Evolutionary conservation across 2,888 invertebrate species (phyloP).

Genomic region (Leptinotarsa juncta): DNA sequence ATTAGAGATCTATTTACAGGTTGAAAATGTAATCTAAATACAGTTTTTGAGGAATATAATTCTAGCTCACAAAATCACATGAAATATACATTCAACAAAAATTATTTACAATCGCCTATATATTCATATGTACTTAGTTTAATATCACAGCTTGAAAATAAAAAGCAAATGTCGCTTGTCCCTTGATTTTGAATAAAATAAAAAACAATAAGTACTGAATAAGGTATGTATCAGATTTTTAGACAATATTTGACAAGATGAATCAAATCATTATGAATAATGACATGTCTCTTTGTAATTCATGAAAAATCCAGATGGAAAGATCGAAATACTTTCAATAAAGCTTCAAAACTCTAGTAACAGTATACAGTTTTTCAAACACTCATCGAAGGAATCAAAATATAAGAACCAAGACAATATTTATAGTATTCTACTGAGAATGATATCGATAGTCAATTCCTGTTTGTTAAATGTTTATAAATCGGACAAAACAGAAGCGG

Average conservation of each 20-base stretch:
- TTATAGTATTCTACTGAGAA: too few relatives aligned
- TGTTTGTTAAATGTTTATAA: background rate
- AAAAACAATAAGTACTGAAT: background rate
- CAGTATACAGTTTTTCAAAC: too few relatives aligned
- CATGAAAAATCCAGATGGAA: too few relatives aligned
- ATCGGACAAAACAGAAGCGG: conserved; percentile 15
- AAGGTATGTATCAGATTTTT: background rate
- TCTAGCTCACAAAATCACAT: conserved; percentile 26
- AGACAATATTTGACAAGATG: too few relatives aligned
- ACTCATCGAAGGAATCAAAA: too few relatives aligned
- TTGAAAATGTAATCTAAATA: background rate
- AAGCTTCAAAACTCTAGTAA: too few relatives aligned
- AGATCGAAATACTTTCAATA: too few relatives aligned
- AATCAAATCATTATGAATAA: too few relatives aligned
- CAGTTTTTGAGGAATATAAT: conserved; percentile 30
- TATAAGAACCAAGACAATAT: too few relatives aligned
- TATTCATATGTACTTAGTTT: conserved; percentile 32
- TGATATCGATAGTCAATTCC: background rate
- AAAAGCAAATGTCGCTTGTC: conserved; percentile 24
- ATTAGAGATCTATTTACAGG: background rate
- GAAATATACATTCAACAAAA: conserved; percentile 17
- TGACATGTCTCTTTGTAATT: too few relatives aligned
- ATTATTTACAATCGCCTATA: conserved; percentile 23
- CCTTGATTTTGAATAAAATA: background rate
- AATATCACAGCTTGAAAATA: conserved; percentile 41